Conservation (phyloP, 2,888 invertebrate species). For the Drosophila emarginata region DNA sequence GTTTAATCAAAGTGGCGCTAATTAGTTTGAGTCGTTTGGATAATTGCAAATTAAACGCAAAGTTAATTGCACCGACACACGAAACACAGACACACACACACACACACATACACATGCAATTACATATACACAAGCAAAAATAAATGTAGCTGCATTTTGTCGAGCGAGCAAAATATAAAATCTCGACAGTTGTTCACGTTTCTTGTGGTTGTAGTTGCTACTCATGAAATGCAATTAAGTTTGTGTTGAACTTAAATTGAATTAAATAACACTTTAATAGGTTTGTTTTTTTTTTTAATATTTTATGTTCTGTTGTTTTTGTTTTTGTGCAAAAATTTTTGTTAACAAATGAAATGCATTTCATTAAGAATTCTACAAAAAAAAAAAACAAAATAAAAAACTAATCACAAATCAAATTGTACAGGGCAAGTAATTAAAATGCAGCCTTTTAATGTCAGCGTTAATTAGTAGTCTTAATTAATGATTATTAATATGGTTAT, state of each 20-base stretch:
- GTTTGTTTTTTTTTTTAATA: constrained; percentile 9
- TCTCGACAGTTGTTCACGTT: constrained; percentile 40
- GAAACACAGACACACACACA: constrained; percentile 49
- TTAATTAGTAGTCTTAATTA: constrained; percentile 75
- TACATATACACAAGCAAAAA: constrained; percentile 40
- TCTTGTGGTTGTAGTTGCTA: constrained; percentile 27
- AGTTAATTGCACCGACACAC: constrained; percentile 76
- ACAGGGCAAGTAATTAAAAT: constrained; percentile 60
- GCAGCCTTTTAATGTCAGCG: constrained; percentile 74
- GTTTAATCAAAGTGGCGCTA: constrained; percentile 78
- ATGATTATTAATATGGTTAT: constrained; percentile 76
- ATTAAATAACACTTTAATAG: constrained; percentile 61
- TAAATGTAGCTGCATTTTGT: constrained; percentile 47
- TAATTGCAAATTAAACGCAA: constrained; percentile 78
- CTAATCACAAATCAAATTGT: constrained; percentile 27
- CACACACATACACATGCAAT: constrained; percentile 40
- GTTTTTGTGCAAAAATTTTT: constrained; percentile 51
- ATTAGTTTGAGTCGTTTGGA: constrained; percentile 78
- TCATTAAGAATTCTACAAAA: constrained; percentile 7
- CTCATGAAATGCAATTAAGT: constrained; percentile 65
- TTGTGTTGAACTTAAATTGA: constrained; percentile 65
- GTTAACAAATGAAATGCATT: constrained; percentile 39
- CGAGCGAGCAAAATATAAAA: constrained; percentile 42
- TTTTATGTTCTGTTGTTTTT: background rate
- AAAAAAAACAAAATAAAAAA: background rate